phyloP scores from a whole-genome alignment of 2,888 invertebrate genomes.

The Diploptera punctata region DNA sequence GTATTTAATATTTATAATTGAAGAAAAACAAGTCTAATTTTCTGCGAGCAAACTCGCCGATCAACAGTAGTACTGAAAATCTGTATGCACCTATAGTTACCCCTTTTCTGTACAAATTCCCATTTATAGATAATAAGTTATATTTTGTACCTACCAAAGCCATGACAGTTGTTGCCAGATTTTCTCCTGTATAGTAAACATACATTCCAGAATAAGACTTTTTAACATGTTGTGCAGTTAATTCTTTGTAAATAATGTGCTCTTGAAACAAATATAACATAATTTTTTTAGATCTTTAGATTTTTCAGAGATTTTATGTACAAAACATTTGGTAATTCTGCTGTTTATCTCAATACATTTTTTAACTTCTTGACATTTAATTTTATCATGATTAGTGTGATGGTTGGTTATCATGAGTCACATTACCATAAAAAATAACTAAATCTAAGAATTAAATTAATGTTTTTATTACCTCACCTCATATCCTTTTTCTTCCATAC shows the following conservation, averaged over 20 bases:
- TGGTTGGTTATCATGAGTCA: too few species aligned
- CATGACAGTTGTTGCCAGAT: slow-evolving; percentile 32
- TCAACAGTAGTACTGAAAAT: slow-evolving; percentile 23
- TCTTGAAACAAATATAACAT: slow-evolving; percentile 25
- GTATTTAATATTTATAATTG: slow-evolving; percentile 39
- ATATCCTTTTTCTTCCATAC: too few species aligned
- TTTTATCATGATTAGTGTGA: too few species aligned
- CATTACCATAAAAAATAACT: too few species aligned
- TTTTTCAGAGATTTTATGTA: too few species aligned
- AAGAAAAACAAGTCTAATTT: not conserved
- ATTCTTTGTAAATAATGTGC: slow-evolving; percentile 29
- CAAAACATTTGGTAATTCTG: too few species aligned
- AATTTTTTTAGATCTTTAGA: not conserved
- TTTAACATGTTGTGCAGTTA: slow-evolving; percentile 23
- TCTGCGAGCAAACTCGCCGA: slow-evolving; percentile 4
- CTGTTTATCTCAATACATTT: too few species aligned
- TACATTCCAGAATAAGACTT: slow-evolving; percentile 14
- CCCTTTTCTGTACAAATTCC: slow-evolving; percentile 41
- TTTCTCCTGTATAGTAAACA: slow-evolving; percentile 30
- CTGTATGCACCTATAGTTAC: slow-evolving; percentile 38
- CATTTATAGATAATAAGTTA: slow-evolving; percentile 30
- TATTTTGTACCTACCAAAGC: slow-evolving; percentile 41
- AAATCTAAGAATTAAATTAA: too few species aligned
- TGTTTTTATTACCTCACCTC: too few species aligned
- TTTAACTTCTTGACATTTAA: too few species aligned